These are phyloP conservation scores for Philaethria dido DNA, from an alignment of 2,888 invertebrate species.

Conservation along the genomic window DNA sequence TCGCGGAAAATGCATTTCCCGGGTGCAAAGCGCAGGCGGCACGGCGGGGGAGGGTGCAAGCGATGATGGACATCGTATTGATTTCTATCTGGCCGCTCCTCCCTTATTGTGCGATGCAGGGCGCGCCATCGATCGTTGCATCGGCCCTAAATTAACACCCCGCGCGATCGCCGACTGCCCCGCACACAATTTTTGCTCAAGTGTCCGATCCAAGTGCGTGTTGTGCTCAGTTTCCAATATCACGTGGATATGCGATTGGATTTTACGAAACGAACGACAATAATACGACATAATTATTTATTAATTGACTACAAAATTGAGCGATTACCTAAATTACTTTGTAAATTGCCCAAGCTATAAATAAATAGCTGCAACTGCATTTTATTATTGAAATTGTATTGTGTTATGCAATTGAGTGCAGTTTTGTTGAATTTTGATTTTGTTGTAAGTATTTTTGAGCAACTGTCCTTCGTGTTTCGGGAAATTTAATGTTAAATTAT, in stretches of 20 bases:
- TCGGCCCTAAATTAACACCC: constrained; percentile 65
- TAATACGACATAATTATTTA: constrained; percentile 51
- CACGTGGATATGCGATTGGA: constrained; percentile 63
- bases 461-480: background rate
- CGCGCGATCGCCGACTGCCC: constrained; percentile 43
- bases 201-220: constrained; percentile 60
- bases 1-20: constrained; percentile 78
- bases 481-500: background rate
- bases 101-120: constrained; percentile 80
- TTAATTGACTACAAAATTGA: constrained; percentile 50
- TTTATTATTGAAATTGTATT: constrained; percentile 35
- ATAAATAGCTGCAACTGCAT: constrained; percentile 39
- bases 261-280: constrained; percentile 39
- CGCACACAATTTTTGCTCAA: constrained; percentile 68
- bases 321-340: constrained; percentile 48
- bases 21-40: constrained; percentile 79
- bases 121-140: constrained; percentile 81
- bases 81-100: constrained; percentile 84
- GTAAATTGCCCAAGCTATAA: constrained; percentile 44
- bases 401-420: constrained; percentile 47
- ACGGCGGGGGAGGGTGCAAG: constrained; percentile 85
- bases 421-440: constrained; percentile 31
- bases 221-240: constrained; percentile 61
- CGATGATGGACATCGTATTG: constrained; percentile 85
- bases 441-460: constrained; percentile 5